Evolutionary conservation across 2,797 vertebrate genomes (phyloP), one percentile per base, ranked within the genome.

Genomic region (Sarcoramphus papa): DNA sequence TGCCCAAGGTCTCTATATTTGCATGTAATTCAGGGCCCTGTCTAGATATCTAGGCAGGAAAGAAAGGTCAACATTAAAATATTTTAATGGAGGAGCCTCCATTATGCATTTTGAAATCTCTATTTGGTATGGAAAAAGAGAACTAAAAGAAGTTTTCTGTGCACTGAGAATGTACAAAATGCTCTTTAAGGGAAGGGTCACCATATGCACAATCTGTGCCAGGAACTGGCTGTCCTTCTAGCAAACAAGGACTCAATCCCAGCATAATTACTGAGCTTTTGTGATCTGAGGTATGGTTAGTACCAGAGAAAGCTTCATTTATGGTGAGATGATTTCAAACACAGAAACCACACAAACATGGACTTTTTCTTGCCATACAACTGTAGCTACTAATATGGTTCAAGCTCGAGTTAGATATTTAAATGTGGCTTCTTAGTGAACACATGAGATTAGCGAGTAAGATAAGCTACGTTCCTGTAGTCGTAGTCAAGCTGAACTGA

Each of bases 1-100:
- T 72, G 30, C 63, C 33, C 0, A 1, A 75, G 33, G 33, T 57
- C 43, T 45, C 19, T 48, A 2, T 0, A 1, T 60, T 31, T 85
- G 17, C 3, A 0, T 59, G 30, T 21, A 23, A 14, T 51, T 85
- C 47, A 59, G 33, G 27, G 20, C 23, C 81, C 40, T 85, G 27
- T 30, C 2, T 35, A 31, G 50, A 7, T 53, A 35, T 10, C 74
- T 21, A 50, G 72, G 47, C 56, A 76, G 60, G 67, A 79, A 62
- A 37, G 45, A 88, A 77, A 92, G 65, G 77, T 89, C 86, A 89
- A 3, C 24, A 18, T 63, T 40, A 75, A 84, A 88, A 84, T 91
- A 57, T 50, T 64, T 51, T 78, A 45, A 19, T 47, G 57, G 77
- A 62, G 14, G 31, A 76, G 45, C 31, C 13, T 78, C n/a, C 15